These are phyloP conservation scores for Acleris holmiana DNA, from an alignment of 2,888 invertebrate genomes.

Conservation along the genomic window DNA sequence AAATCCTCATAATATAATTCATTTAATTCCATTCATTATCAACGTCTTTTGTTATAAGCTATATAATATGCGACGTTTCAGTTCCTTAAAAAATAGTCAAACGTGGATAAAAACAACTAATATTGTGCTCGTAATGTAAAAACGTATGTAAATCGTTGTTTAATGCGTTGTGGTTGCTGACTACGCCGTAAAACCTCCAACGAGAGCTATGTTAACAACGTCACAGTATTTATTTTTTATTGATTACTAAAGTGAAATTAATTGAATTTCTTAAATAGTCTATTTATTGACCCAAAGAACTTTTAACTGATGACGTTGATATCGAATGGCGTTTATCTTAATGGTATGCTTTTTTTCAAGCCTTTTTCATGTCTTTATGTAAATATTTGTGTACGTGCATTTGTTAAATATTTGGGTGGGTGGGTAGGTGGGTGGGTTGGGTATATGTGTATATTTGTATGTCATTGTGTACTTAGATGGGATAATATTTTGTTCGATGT, in stretches of 20 bases:
- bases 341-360: conserved; percentile 13
- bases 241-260: no score
- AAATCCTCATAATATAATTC: conserved; percentile 22
- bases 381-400: conserved; percentile 5
- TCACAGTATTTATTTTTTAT: background rate
- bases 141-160: no score
- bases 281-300: no score
- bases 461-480: conserved; percentile 10
- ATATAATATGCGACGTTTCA: background rate
- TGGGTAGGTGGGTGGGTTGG: no score
- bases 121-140: no score
- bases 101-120: no score
- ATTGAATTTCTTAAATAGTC: no score
- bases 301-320: conserved; percentile 5
- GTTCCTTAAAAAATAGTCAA: no score
- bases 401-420: conserved; percentile 3
- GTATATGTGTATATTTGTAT: conserved; percentile 10
- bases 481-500: conserved; percentile 3
- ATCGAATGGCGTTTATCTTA: conserved; percentile 16
- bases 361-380: conserved; percentile 6
- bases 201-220: no score
- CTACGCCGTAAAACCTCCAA: no score
- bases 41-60: conserved; percentile 3
- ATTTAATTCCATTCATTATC: conserved; percentile 32
- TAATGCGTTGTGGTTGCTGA: no score